Evolutionary conservation across 2,888 invertebrate species (phyloP).

Genomic region (Volucella inflata): DNA sequence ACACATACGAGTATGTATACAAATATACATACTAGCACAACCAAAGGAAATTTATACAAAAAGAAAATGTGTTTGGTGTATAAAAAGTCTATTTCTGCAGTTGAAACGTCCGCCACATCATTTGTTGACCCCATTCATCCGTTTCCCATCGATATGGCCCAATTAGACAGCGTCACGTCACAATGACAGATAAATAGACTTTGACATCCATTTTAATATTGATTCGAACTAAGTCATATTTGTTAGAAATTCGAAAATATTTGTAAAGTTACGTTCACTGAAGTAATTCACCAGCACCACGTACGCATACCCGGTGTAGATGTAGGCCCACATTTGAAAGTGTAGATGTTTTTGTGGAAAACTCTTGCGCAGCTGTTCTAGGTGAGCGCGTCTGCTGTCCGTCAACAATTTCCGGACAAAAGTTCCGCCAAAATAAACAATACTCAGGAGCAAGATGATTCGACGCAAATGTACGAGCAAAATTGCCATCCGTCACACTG

Average conservation of each 20-base stretch:
- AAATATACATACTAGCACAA: slow-evolving; percentile 1
- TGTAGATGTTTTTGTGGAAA: slow-evolving; percentile 79
- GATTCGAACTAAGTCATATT: slow-evolving; percentile 67
- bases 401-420: slow-evolving; percentile 80
- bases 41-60: slow-evolving; percentile 22
- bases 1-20: slow-evolving; percentile 4
- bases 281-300: slow-evolving; percentile 81
- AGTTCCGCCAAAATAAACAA: slow-evolving; percentile 82
- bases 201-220: slow-evolving; percentile 34
- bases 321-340: slow-evolving; percentile 83
- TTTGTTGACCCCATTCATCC: slow-evolving; percentile 53
- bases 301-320: slow-evolving; percentile 82
- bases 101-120: slow-evolving; percentile 38
- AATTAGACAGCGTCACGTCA: slow-evolving; percentile 30
- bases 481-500: slow-evolving; percentile 79
- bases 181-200: slow-evolving; percentile 24
- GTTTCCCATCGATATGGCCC: background rate
- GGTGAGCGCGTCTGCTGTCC: slow-evolving; percentile 79
- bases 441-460: slow-evolving; percentile 81
- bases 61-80: slow-evolving; percentile 9
- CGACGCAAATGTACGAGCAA: slow-evolving; percentile 82
- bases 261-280: slow-evolving; percentile 78
- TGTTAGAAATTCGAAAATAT: slow-evolving; percentile 80
- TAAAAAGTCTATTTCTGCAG: slow-evolving; percentile 50
- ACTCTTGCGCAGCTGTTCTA: slow-evolving; percentile 77